These are phyloP conservation scores for Paragorgia papillata DNA, from an alignment of 92 coral and sea anemone species.

Conservation along the genomic window DNA sequence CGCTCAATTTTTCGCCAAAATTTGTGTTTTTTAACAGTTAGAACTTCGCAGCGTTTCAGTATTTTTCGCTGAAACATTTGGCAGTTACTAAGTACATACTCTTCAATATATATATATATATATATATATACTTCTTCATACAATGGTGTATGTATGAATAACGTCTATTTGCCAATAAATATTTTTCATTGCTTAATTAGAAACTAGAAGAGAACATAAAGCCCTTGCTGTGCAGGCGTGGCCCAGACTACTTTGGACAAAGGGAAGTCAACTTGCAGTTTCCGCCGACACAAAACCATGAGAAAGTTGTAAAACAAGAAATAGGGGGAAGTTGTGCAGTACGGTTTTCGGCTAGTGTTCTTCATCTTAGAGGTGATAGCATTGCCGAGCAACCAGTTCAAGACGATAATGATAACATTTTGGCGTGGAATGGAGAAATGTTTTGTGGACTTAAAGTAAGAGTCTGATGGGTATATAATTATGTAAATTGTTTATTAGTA, in stretches of 20 bases:
- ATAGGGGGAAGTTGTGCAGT: conserved; percentile 11
- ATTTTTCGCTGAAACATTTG: no score
- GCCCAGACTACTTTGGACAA: conserved; percentile 70
- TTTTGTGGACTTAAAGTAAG: conserved; percentile 85
- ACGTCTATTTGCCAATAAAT: no score
- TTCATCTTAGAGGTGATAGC: conserved; percentile 82
- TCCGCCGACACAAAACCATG: conserved; percentile 13
- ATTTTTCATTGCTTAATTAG: no score
- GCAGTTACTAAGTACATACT: no score
- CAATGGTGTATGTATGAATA: no score
- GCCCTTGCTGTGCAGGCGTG: conserved; percentile 74
- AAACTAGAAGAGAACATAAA: conserved; percentile 45
- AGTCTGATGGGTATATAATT: neutral
- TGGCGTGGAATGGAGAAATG: conserved; percentile 97
- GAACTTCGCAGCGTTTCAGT: no score
- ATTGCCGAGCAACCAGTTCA: conserved; percentile 73
- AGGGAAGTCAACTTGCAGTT: conserved; percentile 7
- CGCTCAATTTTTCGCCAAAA: no score
- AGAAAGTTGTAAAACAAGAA: conserved; percentile 17
- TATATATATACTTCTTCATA: no score
- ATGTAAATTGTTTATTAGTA: no score
- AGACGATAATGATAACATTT: conserved; percentile 71
- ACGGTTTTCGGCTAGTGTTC: conserved; percentile 65
- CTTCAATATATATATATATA: no score
- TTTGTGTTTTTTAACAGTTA: no score